Conservation (phyloP, 2,797 vertebrate genomes). For the Sciurus vulgaris region DNA sequence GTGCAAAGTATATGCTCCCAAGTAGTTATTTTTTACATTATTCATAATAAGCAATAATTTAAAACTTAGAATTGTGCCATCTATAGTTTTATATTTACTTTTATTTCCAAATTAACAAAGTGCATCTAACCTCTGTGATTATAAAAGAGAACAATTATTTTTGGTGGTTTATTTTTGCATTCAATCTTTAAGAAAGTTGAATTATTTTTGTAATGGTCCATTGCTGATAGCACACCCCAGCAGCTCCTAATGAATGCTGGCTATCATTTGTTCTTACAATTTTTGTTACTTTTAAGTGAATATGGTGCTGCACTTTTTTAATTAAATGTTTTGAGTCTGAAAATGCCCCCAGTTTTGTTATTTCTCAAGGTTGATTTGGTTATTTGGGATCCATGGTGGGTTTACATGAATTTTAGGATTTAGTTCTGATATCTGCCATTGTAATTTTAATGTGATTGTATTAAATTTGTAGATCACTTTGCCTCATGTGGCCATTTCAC, state of each 20-base stretch:
- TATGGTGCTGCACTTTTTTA: background rate
- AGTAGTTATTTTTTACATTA: background rate
- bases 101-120: background rate
- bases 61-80: background rate
- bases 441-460: background rate
- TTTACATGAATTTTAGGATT: background rate
- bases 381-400: background rate
- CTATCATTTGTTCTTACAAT: accelerated
- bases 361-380: background rate
- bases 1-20: background rate
- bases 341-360: accelerated
- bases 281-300: background rate
- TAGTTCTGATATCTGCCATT: background rate
- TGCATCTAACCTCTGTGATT: background rate
- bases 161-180: background rate
- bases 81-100: background rate
- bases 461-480: too few species aligned
- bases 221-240: too few species aligned
- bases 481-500: background rate
- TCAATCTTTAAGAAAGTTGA: background rate
- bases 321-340: background rate
- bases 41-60: background rate
- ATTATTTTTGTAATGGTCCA: background rate
- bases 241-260: background rate
- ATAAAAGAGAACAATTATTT: background rate